Evolutionary conservation across 2,888 invertebrate species (phyloP).

Genomic region (Thymelicus lineola): DNA sequence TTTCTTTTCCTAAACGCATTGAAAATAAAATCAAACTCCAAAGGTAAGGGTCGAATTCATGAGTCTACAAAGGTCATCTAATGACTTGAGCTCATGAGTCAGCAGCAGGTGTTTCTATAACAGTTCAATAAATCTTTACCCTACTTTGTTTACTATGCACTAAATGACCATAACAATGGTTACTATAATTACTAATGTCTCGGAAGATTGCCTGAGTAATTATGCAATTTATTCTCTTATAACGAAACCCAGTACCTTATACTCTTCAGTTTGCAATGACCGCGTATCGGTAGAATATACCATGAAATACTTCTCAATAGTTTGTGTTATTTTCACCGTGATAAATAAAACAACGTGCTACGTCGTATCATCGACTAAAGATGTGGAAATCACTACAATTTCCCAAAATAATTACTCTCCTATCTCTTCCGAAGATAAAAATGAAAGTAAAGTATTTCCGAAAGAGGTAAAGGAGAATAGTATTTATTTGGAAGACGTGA

Average conservation of each 20-base stretch:
- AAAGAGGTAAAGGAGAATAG: constrained; percentile 49
- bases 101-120: neutral
- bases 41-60: no score
- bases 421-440: constrained; percentile 36
- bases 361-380: constrained; percentile 33
- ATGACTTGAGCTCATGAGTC: neutral
- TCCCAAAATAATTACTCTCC: constrained; percentile 27
- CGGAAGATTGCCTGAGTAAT: constrained; percentile 53
- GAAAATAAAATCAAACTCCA: neutral
- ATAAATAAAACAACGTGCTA: constrained; percentile 45
- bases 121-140: constrained; percentile 21
- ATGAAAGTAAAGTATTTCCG: constrained; percentile 44
- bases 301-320: constrained; percentile 53
- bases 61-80: neutral
- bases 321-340: constrained; percentile 37
- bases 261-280: constrained; percentile 54
- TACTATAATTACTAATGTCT: constrained; percentile 52
- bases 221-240: constrained; percentile 60
- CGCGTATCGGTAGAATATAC: constrained; percentile 41
- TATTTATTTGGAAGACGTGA: constrained; percentile 74
- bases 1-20: no score
- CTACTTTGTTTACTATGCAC: constrained; percentile 25
- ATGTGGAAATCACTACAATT: constrained; percentile 39
- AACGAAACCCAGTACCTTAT: constrained; percentile 48
- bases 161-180: constrained; percentile 37